Base-by-base conservation (phyloP, 2,888 invertebrate species). In the Andrena fulva region DNA sequence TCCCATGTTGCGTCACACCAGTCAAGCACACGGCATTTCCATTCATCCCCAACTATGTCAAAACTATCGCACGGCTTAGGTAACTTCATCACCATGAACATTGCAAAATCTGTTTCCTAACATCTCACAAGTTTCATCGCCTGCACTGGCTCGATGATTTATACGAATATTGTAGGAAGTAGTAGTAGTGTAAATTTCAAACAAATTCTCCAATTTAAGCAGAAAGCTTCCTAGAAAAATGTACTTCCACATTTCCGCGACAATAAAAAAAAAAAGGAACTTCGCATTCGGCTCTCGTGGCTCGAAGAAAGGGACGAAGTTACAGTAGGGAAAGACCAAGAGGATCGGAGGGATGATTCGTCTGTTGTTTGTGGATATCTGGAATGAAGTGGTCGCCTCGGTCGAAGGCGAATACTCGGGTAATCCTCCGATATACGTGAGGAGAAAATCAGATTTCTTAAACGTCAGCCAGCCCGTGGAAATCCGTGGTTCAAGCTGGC, bases 381-480 rank as follows among this genome's bases (percentile, higher is more conserved):
- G 87, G 86, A 90, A 92, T 93, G 90, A 91, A 92, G 91, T 93
- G 84, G 87, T 80, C 83, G 81, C 77, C 86, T 73, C 80, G 83
- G 85, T 87, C 79, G 86, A 90, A 84, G 81, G 81, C 85, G 89
- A 89, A 87, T 83, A 88, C 86, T 86, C 81, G 75, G 85, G 89
- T 89, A 88, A 90, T 90, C 90, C 90, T 86, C 67, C 71, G 86
- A 83, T 90, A 91, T 91, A 93, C 93, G 93, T 93, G 93, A 92
- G 91, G 66, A 85, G 93, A 90, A 91, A 92, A 86, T 90, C 89
- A 90, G 90, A 93, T 92, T 91, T 89, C 90, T 91, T 91, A 90
- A 91, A 91, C 88, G 89, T 90, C 90, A 88, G 88, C 87, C 88
- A 82, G 78, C 85, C 78, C 69, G 62, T 86, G 63, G 78, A 86